phyloP scores from a whole-genome alignment of 2,113 vertebrate genomes.

The Osmerus eperlanus region DNA sequence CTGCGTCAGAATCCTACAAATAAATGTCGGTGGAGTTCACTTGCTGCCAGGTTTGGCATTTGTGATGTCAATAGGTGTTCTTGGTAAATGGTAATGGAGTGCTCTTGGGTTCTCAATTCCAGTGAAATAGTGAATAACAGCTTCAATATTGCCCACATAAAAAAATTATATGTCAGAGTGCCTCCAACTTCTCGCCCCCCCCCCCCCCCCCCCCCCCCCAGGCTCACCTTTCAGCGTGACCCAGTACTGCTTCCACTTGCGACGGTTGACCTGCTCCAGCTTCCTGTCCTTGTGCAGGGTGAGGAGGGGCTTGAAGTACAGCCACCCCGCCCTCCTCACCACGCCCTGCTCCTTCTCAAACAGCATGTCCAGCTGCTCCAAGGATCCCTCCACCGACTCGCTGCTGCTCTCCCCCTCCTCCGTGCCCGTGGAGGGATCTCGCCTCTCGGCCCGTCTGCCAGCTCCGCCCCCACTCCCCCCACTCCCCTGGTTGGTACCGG shows the following conservation, averaged over 20 bases:
- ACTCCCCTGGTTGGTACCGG: constrained; percentile 39
- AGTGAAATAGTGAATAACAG: background rate
- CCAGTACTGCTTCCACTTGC: constrained; percentile 97
- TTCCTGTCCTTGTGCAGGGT: constrained; percentile 94
- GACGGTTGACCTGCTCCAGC: constrained; percentile 86
- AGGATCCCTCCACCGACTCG: constrained; percentile 83
- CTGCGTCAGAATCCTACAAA: too few species aligned
- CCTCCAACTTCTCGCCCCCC: background rate
- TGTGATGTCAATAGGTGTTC: too few species aligned
- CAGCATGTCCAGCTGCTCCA: constrained; percentile 90
- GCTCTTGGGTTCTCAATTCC: too few species aligned
- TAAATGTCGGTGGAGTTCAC: too few species aligned
- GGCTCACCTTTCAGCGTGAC: constrained; percentile 90
- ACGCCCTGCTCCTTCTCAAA: constrained; percentile 96
- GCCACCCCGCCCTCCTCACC: constrained; percentile 91
- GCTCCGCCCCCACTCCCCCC: constrained; percentile 7
- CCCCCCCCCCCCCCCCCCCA: too few species aligned
- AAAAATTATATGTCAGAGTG: background rate
- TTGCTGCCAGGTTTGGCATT: too few species aligned
- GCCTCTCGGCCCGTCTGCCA: constrained; percentile 35
- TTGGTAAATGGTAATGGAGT: too few species aligned
- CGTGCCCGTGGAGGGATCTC: constrained; percentile 61
- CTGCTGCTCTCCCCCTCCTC: constrained; percentile 82
- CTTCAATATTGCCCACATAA: background rate
- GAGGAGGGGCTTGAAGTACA: constrained; percentile 92